A percentile compares a stretch with the other conserved stretches of the same genome.
Conservation (phyloP, 2,888 invertebrate species). For the Nephrotoma flavescens region DNA sequence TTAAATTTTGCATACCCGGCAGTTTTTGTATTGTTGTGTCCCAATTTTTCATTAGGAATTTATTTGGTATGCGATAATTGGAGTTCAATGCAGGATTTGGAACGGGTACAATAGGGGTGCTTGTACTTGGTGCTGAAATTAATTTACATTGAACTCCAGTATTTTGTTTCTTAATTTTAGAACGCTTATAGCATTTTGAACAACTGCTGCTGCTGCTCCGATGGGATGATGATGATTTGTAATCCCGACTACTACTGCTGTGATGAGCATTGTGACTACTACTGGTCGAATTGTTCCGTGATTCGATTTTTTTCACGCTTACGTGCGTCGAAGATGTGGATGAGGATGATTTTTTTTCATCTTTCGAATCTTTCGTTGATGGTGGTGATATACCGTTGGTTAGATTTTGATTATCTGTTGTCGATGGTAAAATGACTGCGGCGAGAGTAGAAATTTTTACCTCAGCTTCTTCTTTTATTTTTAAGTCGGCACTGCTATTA, state of each 20-base stretch:
- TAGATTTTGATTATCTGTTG: constrained; percentile 3
- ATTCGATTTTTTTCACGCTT: neutral
- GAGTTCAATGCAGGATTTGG: neutral
- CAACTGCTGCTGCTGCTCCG: constrained; percentile 31
- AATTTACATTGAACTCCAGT: constrained; percentile 55
- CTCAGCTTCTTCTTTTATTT: neutral
- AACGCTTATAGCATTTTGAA: constrained; percentile 51
- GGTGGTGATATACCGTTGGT: neutral
- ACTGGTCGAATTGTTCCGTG: neutral
- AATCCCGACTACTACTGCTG: constrained; percentile 7
- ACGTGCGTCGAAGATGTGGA: neutral
- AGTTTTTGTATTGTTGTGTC: constrained; percentile 9
- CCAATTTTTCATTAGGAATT: constrained; percentile 12
- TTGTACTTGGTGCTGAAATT: neutral
- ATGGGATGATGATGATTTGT: constrained; percentile 15
- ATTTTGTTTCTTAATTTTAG: constrained; percentile 52
- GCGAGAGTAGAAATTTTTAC: neutral
- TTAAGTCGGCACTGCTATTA: neutral
- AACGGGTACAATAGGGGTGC: neutral
- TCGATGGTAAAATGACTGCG: neutral
- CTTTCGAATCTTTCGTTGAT: neutral
- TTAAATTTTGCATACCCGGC: constrained; percentile 34
- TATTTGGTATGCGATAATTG: neutral
- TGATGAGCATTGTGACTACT: constrained; percentile 7
- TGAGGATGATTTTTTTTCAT: neutral